A percentile compares a stretch with the other conserved stretches of the same genome.
Conservation (phyloP, 2,113 vertebrate species). For the Tapirus terrestris region DNA sequence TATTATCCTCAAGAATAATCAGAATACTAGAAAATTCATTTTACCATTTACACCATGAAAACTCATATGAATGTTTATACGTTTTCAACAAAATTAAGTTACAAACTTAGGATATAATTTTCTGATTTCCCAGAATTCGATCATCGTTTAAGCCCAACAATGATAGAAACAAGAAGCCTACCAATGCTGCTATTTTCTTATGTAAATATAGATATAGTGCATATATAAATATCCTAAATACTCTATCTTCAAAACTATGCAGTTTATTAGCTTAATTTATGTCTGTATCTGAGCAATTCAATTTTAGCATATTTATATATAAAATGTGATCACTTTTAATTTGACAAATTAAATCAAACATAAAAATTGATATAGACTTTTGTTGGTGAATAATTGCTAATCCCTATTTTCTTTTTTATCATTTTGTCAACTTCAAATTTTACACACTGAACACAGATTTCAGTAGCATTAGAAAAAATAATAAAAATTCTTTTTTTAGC, state of each 20-base stretch:
- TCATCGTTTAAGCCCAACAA: not conserved
- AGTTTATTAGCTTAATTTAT: not conserved
- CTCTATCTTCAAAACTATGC: not conserved
- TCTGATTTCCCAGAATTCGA: slow-evolving; percentile 44
- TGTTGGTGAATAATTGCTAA: not conserved
- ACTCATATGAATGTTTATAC: not conserved
- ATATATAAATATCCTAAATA: slow-evolving; percentile 11
- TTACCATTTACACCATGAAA: not conserved
- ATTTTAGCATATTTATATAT: not conserved
- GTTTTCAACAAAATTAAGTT: slow-evolving; percentile 58
- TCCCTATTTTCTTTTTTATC: not conserved
- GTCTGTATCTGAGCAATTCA: not conserved
- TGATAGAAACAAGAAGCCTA: not conserved
- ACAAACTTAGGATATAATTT: slow-evolving; percentile 27
- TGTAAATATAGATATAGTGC: not conserved
- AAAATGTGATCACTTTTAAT: not conserved
- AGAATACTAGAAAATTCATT: slow-evolving; percentile 17
- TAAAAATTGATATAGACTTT: not conserved
- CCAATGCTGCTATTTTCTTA: not conserved
- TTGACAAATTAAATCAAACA: not conserved
- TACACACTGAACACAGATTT: not conserved
- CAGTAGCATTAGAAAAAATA: not conserved
- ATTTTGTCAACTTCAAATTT: not conserved
- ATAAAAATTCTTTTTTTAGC: not conserved
- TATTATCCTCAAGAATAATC: not conserved